Evolutionary conservation across 2,888 invertebrate species (phyloP).

Genomic region (Acleris holmiana): DNA sequence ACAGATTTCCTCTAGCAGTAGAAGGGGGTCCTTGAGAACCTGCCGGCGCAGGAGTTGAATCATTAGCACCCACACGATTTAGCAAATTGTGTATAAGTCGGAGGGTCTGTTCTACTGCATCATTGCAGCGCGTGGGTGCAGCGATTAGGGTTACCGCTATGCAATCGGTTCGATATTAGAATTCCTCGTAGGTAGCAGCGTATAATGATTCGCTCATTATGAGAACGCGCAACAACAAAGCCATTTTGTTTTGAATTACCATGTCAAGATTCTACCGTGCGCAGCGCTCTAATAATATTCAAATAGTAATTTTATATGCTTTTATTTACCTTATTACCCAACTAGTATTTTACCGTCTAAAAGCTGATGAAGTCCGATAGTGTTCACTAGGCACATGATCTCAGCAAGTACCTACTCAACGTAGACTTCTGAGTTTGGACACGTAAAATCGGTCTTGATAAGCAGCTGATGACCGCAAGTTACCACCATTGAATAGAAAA

Average conservation of each 20-base stretch:
- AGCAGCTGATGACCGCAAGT: no score
- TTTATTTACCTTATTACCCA: no score
- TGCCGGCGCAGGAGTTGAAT: conserved; percentile 63
- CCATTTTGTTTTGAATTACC: no score
- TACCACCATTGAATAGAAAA: no score
- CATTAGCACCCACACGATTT: conserved; percentile 70
- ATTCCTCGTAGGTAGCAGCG: not conserved
- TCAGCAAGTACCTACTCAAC: no score
- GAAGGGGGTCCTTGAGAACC: conserved; percentile 79
- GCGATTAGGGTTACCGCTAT: conserved; percentile 30
- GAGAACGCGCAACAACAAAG: no score
- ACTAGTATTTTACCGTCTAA: no score
- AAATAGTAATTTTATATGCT: no score
- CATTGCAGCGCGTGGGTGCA: conserved; percentile 38
- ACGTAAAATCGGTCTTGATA: no score
- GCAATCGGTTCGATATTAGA: conserved; percentile 5
- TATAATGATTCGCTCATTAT: not conserved
- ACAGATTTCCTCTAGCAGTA: conserved; percentile 57
- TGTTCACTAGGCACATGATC: no score
- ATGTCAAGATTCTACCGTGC: not conserved
- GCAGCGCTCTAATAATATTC: not conserved
- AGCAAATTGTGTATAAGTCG: conserved; percentile 49
- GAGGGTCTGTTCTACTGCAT: conserved; percentile 45
- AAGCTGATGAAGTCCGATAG: no score
- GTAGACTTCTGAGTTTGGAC: no score